Evolutionary conservation across 2,888 invertebrate species (phyloP).

Genomic region (Agrochola lota): DNA sequence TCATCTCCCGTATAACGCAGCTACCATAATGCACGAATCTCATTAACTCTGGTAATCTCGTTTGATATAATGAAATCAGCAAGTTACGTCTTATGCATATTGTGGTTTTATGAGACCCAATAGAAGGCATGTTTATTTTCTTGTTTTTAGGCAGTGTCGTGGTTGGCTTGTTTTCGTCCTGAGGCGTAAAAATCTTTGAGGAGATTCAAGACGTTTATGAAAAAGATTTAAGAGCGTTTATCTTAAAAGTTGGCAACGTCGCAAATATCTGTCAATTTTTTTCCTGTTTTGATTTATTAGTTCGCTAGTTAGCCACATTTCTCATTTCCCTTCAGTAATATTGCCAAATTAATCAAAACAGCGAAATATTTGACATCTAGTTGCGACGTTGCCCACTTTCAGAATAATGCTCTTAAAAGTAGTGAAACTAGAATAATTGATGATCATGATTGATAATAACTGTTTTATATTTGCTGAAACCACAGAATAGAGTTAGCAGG

Average conservation of each 20-base stretch:
- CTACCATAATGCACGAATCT: constrained; percentile 48
- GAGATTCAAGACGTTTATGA: not conserved
- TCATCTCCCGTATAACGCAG: constrained; percentile 29
- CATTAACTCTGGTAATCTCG: constrained; percentile 62
- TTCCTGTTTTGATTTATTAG: too few species aligned
- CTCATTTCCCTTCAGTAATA: too few species aligned
- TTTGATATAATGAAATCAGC: constrained; percentile 55
- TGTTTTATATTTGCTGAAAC: not conserved
- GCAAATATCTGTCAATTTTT: too few species aligned
- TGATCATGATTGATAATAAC: too few species aligned
- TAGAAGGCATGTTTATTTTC: constrained; percentile 1
- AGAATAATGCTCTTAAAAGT: too few species aligned
- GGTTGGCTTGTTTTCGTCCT: not conserved
- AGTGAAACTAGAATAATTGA: too few species aligned
- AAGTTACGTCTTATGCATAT: constrained; percentile 43
- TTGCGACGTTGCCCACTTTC: too few species aligned
- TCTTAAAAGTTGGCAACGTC: too few species aligned
- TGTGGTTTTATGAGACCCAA: constrained; percentile 30
- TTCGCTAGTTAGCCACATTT: too few species aligned
- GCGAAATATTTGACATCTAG: too few species aligned
- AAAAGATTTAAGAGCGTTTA: too few species aligned
- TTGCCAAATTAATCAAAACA: too few species aligned
- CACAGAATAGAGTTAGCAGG: not conserved
- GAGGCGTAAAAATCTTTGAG: not conserved
- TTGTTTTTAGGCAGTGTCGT: not conserved